phyloP scores from a whole-genome alignment of 2,113 vertebrate species.

The Notothenia coriiceps region DNA sequence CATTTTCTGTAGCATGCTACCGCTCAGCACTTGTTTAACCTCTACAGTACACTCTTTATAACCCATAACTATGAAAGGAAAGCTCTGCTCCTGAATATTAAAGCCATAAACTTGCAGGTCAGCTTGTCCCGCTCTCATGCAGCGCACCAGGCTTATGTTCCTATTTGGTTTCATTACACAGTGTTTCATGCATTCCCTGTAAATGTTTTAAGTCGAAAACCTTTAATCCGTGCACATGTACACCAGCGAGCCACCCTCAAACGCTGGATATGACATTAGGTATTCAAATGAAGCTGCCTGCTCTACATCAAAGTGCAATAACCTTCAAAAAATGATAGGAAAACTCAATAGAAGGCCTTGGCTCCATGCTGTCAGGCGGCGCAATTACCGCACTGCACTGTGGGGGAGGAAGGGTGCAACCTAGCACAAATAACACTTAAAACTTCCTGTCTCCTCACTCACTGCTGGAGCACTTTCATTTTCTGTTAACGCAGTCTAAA shows the following conservation, averaged over 20 bases:
- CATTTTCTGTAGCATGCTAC: background rate
- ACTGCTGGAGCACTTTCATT: conserved; percentile 37
- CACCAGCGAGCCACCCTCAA: conserved; percentile 52
- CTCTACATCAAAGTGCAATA: conserved; percentile 68
- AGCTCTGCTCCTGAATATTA: background rate
- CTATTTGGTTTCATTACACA: conserved; percentile 8
- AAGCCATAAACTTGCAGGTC: background rate
- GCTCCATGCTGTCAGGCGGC: conserved; percentile 61
- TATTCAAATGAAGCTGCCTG: conserved; percentile 58
- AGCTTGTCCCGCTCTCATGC: background rate
- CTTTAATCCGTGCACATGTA: conserved; percentile 13
- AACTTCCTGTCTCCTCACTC: conserved; percentile 48
- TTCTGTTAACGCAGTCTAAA: background rate
- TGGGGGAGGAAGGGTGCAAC: conserved; percentile 59
- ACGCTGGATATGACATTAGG: conserved; percentile 36
- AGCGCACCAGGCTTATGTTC: conserved; percentile 3
- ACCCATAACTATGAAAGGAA: background rate
- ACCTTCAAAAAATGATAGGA: conserved; percentile 71
- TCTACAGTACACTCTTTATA: background rate
- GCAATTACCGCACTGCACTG: conserved; percentile 59
- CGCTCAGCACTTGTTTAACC: background rate
- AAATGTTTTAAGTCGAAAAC: conserved; percentile 18
- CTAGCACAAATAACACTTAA: conserved; percentile 57
- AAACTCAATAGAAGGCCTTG: conserved; percentile 66
- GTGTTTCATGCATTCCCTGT: background rate